Conservation (phyloP, 1,140 invertebrate genomes). For the Matsumurasca onukii region DNA sequence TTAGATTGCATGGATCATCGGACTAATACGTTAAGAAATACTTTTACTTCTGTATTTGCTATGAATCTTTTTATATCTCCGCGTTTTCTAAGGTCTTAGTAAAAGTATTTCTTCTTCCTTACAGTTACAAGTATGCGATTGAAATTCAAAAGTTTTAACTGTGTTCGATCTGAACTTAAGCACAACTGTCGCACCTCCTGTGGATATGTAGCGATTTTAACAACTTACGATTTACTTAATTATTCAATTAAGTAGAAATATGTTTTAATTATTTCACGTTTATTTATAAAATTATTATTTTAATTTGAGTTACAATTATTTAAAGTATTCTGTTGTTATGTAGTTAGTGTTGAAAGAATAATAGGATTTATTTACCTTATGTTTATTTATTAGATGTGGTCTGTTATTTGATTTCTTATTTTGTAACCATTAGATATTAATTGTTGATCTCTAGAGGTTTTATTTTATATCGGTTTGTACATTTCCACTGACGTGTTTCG, state of each 20-base stretch:
- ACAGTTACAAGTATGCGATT: constrained; percentile 1
- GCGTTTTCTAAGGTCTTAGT: constrained; percentile 21
- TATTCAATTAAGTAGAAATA: neutral
- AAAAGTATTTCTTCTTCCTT: constrained; percentile 27
- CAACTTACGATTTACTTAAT: neutral
- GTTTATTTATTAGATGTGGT: constrained; percentile 20
- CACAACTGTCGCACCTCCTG: constrained; percentile 7
- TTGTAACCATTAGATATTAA: constrained; percentile 25
- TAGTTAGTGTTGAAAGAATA: constrained; percentile 4
- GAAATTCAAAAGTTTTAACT: constrained; percentile 12
- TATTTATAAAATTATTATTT: neutral
- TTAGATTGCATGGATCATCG: neutral
- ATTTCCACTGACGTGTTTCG: neutral
- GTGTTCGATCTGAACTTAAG: neutral
- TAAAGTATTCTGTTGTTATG: constrained; percentile 24
- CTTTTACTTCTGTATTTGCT: constrained; percentile 24
- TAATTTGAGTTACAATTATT: constrained; percentile 5
- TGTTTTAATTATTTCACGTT: neutral
- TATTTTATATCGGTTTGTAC: constrained; percentile 3
- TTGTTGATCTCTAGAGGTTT: constrained; percentile 20
- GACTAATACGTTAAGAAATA: constrained; percentile 10
- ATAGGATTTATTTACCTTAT: constrained; percentile 15
- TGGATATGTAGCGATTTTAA: neutral
- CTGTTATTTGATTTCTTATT: constrained; percentile 21
- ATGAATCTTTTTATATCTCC: constrained; percentile 23